Evolutionary conservation across 2,113 vertebrate species (phyloP).

Genomic region (Panurus biarmicus): DNA sequence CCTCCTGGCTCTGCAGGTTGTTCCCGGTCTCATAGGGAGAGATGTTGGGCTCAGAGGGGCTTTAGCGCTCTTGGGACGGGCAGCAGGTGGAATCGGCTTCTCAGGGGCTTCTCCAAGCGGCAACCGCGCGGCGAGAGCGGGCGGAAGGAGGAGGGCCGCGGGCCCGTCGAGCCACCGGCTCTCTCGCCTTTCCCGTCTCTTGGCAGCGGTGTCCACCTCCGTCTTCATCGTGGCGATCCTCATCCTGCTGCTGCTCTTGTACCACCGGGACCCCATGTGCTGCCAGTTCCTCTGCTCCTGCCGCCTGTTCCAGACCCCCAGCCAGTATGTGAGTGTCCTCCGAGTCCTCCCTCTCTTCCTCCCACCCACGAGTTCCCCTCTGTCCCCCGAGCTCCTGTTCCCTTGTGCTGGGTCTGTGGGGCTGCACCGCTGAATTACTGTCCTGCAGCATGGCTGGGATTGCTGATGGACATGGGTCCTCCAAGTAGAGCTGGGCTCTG

Average conservation of each 20-base stretch:
- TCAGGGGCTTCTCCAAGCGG: neutral
- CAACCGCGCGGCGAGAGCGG: neutral
- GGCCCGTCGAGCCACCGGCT: neutral
- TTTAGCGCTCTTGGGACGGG: neutral
- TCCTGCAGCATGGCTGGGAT: neutral
- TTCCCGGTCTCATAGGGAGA: too few relatives aligned
- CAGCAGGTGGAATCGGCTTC: neutral
- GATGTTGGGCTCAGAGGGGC: neutral
- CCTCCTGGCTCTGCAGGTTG: neutral
- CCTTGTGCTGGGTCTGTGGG: neutral
- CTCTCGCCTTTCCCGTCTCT: neutral
- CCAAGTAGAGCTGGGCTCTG: neutral
- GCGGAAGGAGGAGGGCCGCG: neutral
- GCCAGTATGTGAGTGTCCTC: constrained; percentile 67
- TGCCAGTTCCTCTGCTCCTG: constrained; percentile 77
- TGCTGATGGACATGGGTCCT: neutral
- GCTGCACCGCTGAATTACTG: accelerated
- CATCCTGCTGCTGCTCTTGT: constrained; percentile 74
- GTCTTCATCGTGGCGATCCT: constrained; percentile 75
- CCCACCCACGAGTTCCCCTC: accelerated
- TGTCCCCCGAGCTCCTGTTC: neutral
- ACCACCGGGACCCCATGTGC: constrained; percentile 73
- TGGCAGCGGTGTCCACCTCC: constrained; percentile 69
- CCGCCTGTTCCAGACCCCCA: constrained; percentile 60
- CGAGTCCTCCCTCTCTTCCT: neutral